phyloP scores from a whole-genome alignment of 1,140 invertebrate genomes.

The Palaemon carinicauda region DNA sequence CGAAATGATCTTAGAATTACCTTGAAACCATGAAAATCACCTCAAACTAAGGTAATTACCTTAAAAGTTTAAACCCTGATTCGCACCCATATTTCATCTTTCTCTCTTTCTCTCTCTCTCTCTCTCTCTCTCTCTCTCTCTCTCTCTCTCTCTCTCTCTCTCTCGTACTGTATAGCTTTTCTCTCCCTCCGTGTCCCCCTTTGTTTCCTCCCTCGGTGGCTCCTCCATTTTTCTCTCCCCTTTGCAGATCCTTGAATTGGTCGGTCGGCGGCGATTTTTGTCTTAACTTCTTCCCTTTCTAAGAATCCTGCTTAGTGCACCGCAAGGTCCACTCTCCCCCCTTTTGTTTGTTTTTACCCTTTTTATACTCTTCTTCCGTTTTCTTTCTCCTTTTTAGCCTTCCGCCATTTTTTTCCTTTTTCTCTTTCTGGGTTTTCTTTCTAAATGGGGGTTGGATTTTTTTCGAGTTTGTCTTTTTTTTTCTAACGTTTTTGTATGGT shows the following conservation, averaged over 20 bases:
- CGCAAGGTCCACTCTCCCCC: background rate
- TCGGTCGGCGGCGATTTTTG: too few relatives aligned
- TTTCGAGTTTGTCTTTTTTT: background rate
- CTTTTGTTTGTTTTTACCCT: background rate
- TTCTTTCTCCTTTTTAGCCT: background rate
- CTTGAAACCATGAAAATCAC: too few relatives aligned
- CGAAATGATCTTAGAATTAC: too few relatives aligned
- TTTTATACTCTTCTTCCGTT: background rate
- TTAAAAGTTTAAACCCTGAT: too few relatives aligned
- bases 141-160: background rate
- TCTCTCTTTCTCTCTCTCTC: background rate
- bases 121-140: background rate
- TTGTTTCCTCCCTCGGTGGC: background rate
- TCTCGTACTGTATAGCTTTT: background rate
- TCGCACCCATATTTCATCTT: too few relatives aligned
- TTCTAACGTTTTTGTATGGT: background rate
- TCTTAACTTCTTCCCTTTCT: background rate
- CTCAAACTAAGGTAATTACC: too few relatives aligned
- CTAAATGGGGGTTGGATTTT: too few relatives aligned
- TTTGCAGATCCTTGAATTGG: too few relatives aligned
- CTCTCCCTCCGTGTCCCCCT: background rate
- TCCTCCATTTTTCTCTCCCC: background rate
- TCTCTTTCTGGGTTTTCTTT: background rate
- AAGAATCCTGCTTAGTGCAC: background rate
- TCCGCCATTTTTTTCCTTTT: background rate